These are phyloP conservation scores for Leptestheria dahalacensis DNA, from an alignment of 1,140 invertebrate genomes.

Conservation along the genomic window DNA sequence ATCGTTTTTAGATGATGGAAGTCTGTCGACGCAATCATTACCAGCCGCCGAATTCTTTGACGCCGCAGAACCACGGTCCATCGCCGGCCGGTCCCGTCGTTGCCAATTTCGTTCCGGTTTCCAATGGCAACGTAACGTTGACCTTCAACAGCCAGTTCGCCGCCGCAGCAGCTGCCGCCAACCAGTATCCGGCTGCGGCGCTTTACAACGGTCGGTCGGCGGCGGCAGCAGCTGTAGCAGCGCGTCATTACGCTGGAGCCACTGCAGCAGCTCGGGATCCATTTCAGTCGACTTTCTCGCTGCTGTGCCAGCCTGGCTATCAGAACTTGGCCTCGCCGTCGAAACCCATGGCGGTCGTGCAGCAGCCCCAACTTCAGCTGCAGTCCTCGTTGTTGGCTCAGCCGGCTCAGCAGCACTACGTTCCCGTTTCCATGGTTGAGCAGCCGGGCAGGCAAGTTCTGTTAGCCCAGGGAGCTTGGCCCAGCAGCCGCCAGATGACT, in stretches of 20 bases:
- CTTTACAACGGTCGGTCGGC: conserved; percentile 54
- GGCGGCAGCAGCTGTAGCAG: conserved; percentile 32
- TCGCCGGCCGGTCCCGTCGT: conserved; percentile 26
- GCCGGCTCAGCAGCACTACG: conserved; percentile 61
- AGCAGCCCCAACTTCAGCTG: conserved; percentile 45
- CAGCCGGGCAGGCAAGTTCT: conserved; percentile 34
- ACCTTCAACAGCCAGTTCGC: conserved; percentile 66
- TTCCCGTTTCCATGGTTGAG: conserved; percentile 83
- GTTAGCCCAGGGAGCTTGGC: conserved; percentile 37
- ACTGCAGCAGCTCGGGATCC: conserved; percentile 35
- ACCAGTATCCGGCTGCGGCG: conserved; percentile 33
- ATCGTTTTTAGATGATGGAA: conserved; percentile 67
- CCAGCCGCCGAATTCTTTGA: conserved; percentile 20
- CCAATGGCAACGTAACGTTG: conserved; percentile 67
- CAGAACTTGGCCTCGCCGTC: conserved; percentile 68
- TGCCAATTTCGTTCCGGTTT: conserved; percentile 52
- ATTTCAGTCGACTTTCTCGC: conserved; percentile 75
- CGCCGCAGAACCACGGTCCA: conserved; percentile 14
- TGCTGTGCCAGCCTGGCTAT: conserved; percentile 66
- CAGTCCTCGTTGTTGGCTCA: conserved; percentile 45
- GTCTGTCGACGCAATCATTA: conserved; percentile 37
- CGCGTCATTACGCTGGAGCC: conserved; percentile 38
- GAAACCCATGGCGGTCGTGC: conserved; percentile 73
- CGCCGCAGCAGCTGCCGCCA: conserved; percentile 40
- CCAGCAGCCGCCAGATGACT: conserved; percentile 54